These are phyloP conservation scores for Alcis repandata DNA, from an alignment of 2,888 invertebrate genomes.

Conservation along the genomic window DNA sequence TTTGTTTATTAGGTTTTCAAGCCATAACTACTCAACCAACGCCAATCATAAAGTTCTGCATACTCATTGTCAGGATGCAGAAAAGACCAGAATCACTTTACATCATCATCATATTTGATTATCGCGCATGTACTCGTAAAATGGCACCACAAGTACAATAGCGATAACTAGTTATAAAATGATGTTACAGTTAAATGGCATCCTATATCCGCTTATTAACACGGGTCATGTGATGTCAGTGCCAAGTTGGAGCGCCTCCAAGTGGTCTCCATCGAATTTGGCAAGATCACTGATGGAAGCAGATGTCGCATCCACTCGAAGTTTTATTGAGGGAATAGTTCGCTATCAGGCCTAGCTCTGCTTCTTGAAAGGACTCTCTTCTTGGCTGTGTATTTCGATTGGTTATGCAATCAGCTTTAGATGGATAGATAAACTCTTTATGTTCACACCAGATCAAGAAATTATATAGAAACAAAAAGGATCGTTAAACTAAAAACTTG, in stretches of 20 bases:
- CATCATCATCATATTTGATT: too few relatives aligned
- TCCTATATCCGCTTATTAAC: constrained; percentile 65
- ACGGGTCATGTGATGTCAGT: constrained; percentile 69
- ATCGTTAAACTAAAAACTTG: too few relatives aligned
- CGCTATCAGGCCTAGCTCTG: background rate
- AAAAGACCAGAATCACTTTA: too few relatives aligned
- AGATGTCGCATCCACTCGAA: constrained; percentile 70
- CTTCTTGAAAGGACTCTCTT: background rate
- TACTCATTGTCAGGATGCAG: too few relatives aligned
- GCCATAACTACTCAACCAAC: too few relatives aligned
- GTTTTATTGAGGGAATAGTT: constrained; percentile 38
- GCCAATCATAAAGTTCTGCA: too few relatives aligned
- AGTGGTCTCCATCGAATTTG: constrained; percentile 77
- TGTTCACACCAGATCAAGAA: too few relatives aligned
- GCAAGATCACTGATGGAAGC: constrained; percentile 75
- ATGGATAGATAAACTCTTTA: too few relatives aligned
- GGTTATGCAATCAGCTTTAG: background rate
- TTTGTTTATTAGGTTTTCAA: too few relatives aligned
- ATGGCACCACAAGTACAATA: too few relatives aligned
- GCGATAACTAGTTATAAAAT: background rate
- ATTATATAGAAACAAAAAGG: too few relatives aligned
- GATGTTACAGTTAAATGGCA: constrained; percentile 15
- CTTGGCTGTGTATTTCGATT: background rate
- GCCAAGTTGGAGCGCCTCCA: constrained; percentile 81
- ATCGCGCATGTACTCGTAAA: too few relatives aligned